phyloP scores from a whole-genome alignment of 2,797 vertebrate genomes.

The Brotula barbata region DNA sequence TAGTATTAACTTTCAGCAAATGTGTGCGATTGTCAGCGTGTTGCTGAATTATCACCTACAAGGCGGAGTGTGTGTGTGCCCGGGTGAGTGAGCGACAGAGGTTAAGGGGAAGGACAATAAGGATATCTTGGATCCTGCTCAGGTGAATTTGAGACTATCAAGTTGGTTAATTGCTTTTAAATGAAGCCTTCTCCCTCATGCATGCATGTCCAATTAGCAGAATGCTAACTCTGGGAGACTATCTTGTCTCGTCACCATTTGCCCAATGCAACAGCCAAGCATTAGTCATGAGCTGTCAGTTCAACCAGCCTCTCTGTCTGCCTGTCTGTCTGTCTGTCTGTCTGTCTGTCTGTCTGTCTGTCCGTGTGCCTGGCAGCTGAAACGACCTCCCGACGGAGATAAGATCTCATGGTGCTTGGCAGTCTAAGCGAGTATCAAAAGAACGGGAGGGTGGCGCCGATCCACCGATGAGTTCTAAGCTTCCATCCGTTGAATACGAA shows the following conservation, averaged over 20 bases:
- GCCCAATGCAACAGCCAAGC: conserved; percentile 54
- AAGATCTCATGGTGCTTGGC: conserved; percentile 22
- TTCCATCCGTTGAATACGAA: conserved; percentile 17
- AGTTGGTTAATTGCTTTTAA: conserved; percentile 74
- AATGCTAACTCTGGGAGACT: conserved; percentile 49
- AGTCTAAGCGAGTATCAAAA: conserved; percentile 19
- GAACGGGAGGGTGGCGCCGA: conserved; percentile 1
- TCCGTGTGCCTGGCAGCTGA: conserved; percentile 26
- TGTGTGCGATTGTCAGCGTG: conserved; percentile 15
- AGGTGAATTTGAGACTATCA: conserved; percentile 73
- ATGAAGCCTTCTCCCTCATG: conserved; percentile 60
- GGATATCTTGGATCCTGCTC: conserved; percentile 37
- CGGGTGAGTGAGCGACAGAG: conserved; percentile 16
- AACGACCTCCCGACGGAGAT: conserved; percentile 27
- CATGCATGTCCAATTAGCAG: conserved; percentile 64
- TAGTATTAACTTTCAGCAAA: conserved; percentile 32
- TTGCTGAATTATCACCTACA: conserved; percentile 41
- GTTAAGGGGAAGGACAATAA: conserved; percentile 30
- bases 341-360: conserved; percentile 26
- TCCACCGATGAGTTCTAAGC: conserved; percentile 9
- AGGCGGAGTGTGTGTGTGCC: conserved; percentile 35
- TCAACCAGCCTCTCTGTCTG: conserved; percentile 44
- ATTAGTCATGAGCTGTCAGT: conserved; percentile 68
- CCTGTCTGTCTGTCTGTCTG: conserved; percentile 16
- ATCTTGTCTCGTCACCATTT: conserved; percentile 50